These are phyloP conservation scores for Eueides isabella DNA, from an alignment of 1,140 invertebrate genomes.

Conservation along the genomic window DNA sequence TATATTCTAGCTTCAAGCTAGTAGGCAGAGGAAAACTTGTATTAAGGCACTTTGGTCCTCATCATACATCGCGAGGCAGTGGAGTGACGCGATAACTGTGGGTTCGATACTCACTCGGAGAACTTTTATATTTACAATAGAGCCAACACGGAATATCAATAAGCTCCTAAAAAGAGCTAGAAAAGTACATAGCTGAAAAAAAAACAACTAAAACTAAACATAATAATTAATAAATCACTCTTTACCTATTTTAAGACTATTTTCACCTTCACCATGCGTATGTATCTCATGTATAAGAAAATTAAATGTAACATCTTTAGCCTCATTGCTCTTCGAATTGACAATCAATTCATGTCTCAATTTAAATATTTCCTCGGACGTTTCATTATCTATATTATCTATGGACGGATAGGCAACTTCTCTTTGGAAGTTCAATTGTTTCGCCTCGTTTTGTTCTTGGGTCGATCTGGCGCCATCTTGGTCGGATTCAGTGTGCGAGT, in stretches of 20 bases:
- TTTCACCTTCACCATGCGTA: neutral
- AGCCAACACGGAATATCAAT: no score
- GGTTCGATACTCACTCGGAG: no score
- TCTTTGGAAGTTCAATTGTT: neutral
- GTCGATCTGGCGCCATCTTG: constrained; percentile 41
- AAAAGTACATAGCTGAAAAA: neutral
- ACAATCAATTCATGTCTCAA: neutral
- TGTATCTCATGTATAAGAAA: constrained; percentile 4
- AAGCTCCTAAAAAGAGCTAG: no score
- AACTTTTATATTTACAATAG: no score
- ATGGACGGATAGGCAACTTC: constrained; percentile 7
- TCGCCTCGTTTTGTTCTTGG: neutral
- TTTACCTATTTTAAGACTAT: constrained; percentile 38
- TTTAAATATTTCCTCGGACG: neutral
- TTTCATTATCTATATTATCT: constrained; percentile 14
- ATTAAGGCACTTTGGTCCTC: no score
- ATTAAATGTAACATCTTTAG: constrained; percentile 9
- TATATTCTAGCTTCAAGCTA: no score
- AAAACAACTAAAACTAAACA: neutral
- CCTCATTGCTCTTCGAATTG: neutral
- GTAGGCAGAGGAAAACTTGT: no score
- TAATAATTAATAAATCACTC: neutral
- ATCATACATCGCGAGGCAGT: no score
- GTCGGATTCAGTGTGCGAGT: constrained; percentile 54
- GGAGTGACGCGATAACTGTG: no score